phyloP scores from a whole-genome alignment of 2,113 vertebrate species.

The Peromyscus polionotus region DNA sequence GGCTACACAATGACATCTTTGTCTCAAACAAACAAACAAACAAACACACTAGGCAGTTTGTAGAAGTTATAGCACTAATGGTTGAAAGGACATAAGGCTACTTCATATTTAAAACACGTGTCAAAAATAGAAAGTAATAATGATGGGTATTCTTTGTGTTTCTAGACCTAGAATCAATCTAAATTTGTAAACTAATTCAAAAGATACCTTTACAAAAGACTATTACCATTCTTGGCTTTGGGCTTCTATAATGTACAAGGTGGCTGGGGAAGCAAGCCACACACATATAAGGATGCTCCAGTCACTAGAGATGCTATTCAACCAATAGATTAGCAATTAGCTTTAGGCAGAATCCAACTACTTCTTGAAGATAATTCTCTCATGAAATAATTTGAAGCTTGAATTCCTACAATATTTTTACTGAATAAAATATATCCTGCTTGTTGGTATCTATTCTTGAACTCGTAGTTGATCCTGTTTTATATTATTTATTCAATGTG shows the following conservation, averaged over 20 bases:
- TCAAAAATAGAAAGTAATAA: neutral
- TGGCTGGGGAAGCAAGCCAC: neutral
- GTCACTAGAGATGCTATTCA: neutral
- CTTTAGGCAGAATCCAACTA: neutral
- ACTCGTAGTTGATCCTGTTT: conserved; percentile 44
- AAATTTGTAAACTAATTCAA: neutral
- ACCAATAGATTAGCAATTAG: neutral
- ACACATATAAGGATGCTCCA: neutral
- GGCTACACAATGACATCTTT: neutral
- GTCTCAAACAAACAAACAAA: conserved; percentile 4
- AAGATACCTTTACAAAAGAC: neutral
- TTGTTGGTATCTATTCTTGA: conserved; percentile 39
- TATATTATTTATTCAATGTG: neutral
- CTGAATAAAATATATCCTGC: neutral
- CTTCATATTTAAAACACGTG: neutral
- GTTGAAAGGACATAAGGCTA: neutral
- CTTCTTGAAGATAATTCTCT: neutral
- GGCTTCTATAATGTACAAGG: neutral
- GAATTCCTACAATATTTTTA: conserved; percentile 12
- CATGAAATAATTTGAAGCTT: neutral
- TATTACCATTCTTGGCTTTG: neutral
- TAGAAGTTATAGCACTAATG: neutral
- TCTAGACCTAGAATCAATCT: neutral
- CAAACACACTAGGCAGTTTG: conserved; percentile 31
- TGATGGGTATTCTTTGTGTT: neutral